These are phyloP conservation scores for Stichodactyla mertensii DNA, from an alignment of 64 coral and sea anemone species.

Conservation along the genomic window DNA sequence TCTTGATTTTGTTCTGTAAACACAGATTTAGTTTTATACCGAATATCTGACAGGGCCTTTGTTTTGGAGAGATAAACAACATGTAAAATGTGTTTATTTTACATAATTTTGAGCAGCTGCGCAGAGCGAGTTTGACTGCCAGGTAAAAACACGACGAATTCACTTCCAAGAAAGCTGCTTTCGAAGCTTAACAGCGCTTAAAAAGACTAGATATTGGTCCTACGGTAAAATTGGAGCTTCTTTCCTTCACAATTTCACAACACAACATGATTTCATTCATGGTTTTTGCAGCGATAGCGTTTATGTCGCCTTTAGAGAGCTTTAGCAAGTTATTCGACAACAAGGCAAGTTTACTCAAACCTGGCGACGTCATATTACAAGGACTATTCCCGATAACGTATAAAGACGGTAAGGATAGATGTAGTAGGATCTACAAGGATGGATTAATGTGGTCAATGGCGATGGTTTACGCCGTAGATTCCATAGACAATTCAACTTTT, in stretches of 20 bases:
- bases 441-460: constrained; percentile 72
- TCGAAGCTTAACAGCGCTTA: background rate
- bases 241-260: background rate
- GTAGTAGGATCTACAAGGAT: constrained; percentile 30
- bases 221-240: background rate
- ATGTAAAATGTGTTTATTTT: background rate
- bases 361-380: constrained; percentile 58
- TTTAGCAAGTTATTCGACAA: background rate
- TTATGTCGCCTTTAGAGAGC: background rate
- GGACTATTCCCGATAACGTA: constrained; percentile 74
- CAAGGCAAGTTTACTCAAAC: background rate
- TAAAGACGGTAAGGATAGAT: constrained; percentile 30
- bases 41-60: background rate
- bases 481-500: constrained; percentile 66
- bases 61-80: background rate
- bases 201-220: background rate
- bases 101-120: constrained; percentile 6
- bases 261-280: background rate
- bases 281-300: background rate
- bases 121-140: background rate
- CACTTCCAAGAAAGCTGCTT: background rate
- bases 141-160: background rate
- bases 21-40: background rate
- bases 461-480: constrained; percentile 78
- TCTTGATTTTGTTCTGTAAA: background rate